Percentiles rank a stretch among this genome's conserved stretches.
Conservation (phyloP, 2,888 invertebrate species). For the Ectobius pallidus region DNA sequence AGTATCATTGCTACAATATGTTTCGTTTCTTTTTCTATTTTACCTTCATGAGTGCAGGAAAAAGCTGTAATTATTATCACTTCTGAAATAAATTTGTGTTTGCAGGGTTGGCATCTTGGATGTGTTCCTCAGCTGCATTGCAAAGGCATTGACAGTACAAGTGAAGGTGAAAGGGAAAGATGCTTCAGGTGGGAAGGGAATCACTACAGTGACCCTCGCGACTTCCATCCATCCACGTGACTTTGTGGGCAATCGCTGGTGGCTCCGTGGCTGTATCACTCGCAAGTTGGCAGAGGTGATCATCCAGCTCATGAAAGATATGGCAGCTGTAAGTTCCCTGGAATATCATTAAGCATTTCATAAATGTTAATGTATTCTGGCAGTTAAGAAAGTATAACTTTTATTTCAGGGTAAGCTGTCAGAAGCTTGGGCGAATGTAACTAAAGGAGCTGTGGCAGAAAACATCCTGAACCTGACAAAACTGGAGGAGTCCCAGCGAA, state of each 20-base stretch:
- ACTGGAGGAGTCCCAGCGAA: conserved; percentile 75
- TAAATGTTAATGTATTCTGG: too few relatives aligned
- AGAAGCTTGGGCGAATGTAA: conserved; percentile 83
- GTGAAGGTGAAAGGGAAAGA: conserved; percentile 78
- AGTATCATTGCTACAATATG: too few relatives aligned
- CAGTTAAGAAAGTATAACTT: background rate
- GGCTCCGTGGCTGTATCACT: conserved; percentile 83
- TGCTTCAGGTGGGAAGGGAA: conserved; percentile 56
- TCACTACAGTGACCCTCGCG: conserved; percentile 64
- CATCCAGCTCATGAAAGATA: conserved; percentile 85
- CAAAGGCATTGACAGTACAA: conserved; percentile 89
- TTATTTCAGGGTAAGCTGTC: conserved; percentile 78
- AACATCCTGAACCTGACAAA: conserved; percentile 85
- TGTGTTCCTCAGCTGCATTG: conserved; percentile 87
- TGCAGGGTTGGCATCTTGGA: conserved; percentile 80
- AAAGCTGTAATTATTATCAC: too few relatives aligned
- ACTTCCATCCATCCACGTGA: conserved; percentile 66
- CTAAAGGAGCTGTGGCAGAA: conserved; percentile 86
- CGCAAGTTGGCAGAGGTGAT: conserved; percentile 88
- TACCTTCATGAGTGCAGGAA: too few relatives aligned
- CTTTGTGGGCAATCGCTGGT: conserved; percentile 71
- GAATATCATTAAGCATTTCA: too few relatives aligned
- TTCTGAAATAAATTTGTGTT: background rate
- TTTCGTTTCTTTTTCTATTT: too few relatives aligned
- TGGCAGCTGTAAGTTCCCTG: conserved; percentile 73